Base-by-base conservation (phyloP, 1,140 invertebrate species). In the Neomicropteryx cornuta region DNA sequence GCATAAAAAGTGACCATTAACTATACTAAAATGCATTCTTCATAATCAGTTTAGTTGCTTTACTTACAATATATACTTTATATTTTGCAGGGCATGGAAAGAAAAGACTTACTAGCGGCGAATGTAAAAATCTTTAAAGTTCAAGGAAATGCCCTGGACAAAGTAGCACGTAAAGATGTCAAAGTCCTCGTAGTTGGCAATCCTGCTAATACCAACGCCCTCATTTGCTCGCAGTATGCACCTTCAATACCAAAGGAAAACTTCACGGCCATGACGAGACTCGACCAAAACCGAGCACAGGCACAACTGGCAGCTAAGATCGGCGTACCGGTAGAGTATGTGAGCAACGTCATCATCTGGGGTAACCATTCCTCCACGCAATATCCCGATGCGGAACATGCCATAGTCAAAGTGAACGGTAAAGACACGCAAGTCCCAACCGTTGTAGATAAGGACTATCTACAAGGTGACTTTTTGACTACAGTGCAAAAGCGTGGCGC, bases 341-440 rank as follows among this genome's bases (percentile, higher is more conserved):
- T 98, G 2, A 78, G 77, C 47, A 96, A 97, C 60, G 82, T 95
- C 4, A 87, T 95, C 39, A 99, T 99, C 55, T 99, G 97, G 97
- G 97, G 97, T 18, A 99, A 99, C 66, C 97, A 99, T 56, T 98
- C 94, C 1, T 92, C 91, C 4, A 99, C 97, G 3, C 96, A 99
- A 68, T 98, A 89, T 62, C 96, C 97, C 14, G 96, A 99, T 77
- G 84, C 86, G 8, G 70, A 73, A n/a, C 82, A 94, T 60, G 93
- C 92, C 33, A 62, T 71, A 27, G 88, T 90, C 4, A 60, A 56
- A 33, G 65, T 72, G 49, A 64, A 58, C 52, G 72, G 59, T 19
- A 52, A 48, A 14, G 48, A 53, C 14, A 77, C 71, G 51, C 46
- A 73, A 3, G 83, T 88, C 3, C 57, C 71, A n/a, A 73, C 79